Evolutionary conservation across 2,113 vertebrate genomes (phyloP).

Genomic region (Oryzias melastigma): DNA sequence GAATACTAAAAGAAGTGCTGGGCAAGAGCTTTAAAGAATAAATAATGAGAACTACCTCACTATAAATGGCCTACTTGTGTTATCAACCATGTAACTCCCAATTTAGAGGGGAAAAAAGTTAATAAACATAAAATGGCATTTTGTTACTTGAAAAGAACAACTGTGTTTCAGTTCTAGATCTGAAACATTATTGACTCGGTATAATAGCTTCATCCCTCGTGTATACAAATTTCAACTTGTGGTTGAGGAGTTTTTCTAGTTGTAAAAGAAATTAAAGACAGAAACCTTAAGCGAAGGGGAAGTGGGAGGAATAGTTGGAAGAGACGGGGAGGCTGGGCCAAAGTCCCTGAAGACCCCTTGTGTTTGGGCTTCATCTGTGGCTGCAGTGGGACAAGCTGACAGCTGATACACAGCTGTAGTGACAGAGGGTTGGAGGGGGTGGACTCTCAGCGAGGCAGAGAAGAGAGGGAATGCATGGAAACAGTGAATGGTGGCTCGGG

Average conservation of each 20-base stretch:
- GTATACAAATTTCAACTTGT: constrained; percentile 11
- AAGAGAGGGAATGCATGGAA: constrained; percentile 37
- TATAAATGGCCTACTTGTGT: no score
- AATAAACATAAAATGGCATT: no score
- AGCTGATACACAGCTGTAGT: constrained; percentile 82
- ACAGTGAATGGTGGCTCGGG: constrained; percentile 29
- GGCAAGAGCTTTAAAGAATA: no score
- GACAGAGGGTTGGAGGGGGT: constrained; percentile 41
- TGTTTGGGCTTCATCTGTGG: constrained; percentile 63
- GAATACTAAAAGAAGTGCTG: no score
- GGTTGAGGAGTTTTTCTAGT: constrained; percentile 19
- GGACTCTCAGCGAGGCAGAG: background rate
- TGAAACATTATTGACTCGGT: background rate
- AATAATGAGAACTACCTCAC: no score
- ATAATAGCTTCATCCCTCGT: background rate
- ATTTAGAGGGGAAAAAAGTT: no score
- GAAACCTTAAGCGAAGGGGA: constrained; percentile 44
- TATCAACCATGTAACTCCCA: no score
- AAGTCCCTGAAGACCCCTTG: constrained; percentile 60
- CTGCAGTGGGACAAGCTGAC: constrained; percentile 63
- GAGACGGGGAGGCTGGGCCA: constrained; percentile 45
- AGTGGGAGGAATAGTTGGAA: constrained; percentile 59
- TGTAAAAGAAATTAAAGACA: constrained; percentile 26
- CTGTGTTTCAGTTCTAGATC: background rate
- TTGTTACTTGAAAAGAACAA: no score